Percentiles rank a stretch among this genome's conserved stretches.
phyloP scores from a whole-genome alignment of 2,797 vertebrate genomes.

The Hippoglossus hippoglossus region DNA sequence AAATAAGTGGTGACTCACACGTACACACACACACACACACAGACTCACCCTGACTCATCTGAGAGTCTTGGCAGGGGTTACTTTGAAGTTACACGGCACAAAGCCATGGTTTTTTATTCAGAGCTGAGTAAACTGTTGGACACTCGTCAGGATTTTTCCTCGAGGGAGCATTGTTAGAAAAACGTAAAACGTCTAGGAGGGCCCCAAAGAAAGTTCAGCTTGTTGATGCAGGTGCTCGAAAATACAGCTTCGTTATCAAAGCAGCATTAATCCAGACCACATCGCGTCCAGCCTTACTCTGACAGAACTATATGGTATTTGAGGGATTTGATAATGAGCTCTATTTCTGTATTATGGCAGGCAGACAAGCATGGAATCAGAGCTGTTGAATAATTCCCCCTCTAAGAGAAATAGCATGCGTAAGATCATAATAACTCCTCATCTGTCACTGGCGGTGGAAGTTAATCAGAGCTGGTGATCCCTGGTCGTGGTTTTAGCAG shows the following conservation, averaged over 20 bases:
- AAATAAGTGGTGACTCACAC: conserved; percentile 66
- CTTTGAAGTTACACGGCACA: conserved; percentile 59
- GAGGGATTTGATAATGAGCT: conserved; percentile 39
- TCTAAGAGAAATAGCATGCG: conserved; percentile 48
- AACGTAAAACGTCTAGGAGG: neutral
- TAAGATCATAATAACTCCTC: conserved; percentile 60
- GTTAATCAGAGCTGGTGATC: conserved; percentile 71
- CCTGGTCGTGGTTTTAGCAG: conserved; percentile 66
- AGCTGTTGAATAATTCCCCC: conserved; percentile 49
- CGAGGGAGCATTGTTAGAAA: conserved; percentile 20
- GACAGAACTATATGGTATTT: conserved; percentile 23
- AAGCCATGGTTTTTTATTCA: conserved; percentile 40
- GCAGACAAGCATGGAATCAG: conserved; percentile 50
- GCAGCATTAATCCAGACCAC: neutral
- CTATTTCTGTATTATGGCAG: conserved; percentile 38
- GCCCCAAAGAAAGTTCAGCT: neutral
- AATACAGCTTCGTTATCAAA: conserved; percentile 27
- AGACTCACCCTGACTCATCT: conserved; percentile 62
- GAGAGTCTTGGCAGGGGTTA: conserved; percentile 50
- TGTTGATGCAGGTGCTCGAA: conserved; percentile 7
- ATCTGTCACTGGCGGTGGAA: conserved; percentile 55
- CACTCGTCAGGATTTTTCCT: conserved; percentile 9
- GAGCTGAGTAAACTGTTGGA: conserved; percentile 43
- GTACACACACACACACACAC: conserved; percentile 29
- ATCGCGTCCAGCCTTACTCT: neutral